Evolutionary conservation across 2,797 vertebrate genomes (phyloP).

Genomic region (Anas acuta): DNA sequence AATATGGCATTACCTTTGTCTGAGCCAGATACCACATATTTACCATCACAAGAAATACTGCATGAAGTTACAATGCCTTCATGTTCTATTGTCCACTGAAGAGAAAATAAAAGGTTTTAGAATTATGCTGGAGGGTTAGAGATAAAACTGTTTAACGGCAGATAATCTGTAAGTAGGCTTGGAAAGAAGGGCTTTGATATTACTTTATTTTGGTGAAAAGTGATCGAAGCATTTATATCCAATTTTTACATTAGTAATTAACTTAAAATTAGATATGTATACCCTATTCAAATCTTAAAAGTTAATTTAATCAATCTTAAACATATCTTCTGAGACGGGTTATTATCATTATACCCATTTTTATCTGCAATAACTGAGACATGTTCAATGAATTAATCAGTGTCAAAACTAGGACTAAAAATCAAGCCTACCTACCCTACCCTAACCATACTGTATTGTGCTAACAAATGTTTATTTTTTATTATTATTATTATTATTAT

Average conservation of each 20-base stretch:
- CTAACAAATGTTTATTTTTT: background rate
- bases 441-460: background rate
- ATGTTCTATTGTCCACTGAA: constrained; percentile 76
- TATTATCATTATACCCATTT: background rate
- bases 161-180: background rate
- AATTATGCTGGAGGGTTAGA: background rate
- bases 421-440: background rate
- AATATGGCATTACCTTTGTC: constrained; percentile 72
- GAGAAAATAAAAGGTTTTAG: background rate
- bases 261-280: background rate
- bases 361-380: background rate
- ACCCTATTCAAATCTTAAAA: background rate
- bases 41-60: constrained; percentile 78
- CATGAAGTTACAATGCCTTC: constrained; percentile 79
- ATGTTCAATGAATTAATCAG: background rate
- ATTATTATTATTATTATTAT: too few species aligned
- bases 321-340: background rate
- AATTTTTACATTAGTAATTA: background rate
- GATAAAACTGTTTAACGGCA: background rate
- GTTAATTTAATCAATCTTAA: background rate
- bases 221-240: background rate
- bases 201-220: background rate
- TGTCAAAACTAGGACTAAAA: background rate
- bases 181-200: background rate
- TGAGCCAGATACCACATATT: constrained; percentile 71